Conservation (phyloP, 1,140 invertebrate genomes). For the Polypedilum pembai region DNA sequence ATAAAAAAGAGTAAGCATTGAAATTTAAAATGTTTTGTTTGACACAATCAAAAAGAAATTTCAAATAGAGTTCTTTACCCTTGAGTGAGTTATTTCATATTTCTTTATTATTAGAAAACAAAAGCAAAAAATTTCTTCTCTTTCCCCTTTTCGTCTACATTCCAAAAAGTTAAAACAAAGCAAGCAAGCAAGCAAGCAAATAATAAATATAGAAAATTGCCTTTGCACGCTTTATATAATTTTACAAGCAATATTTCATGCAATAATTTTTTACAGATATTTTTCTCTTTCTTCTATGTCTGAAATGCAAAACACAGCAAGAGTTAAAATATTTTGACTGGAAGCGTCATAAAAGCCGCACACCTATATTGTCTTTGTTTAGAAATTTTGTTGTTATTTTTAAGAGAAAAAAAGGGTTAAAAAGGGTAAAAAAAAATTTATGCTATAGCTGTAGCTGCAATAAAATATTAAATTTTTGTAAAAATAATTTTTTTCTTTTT, state of each 20-base stretch:
- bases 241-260: conserved; percentile 9
- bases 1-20: too few species aligned
- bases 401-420: background rate
- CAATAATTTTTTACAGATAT: conserved; percentile 14
- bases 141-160: too few species aligned
- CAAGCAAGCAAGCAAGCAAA: too few species aligned
- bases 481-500: background rate
- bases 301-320: background rate
- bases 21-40: too few species aligned
- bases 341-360: conserved; percentile 18
- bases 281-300: background rate
- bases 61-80: too few species aligned
- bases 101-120: too few species aligned
- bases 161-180: too few species aligned
- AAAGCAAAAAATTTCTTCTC: too few species aligned
- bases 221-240: background rate
- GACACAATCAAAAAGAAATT: too few species aligned
- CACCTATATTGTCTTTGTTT: conserved; percentile 13
- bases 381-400: background rate
- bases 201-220: too few species aligned
- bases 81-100: too few species aligned
- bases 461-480: background rate
- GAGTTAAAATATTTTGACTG: conserved; percentile 26
- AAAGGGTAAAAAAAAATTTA: conserved; percentile 15
- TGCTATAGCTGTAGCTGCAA: conserved; percentile 2